phyloP scores from a whole-genome alignment of 2,888 invertebrate genomes.

The Nezara viridula region DNA sequence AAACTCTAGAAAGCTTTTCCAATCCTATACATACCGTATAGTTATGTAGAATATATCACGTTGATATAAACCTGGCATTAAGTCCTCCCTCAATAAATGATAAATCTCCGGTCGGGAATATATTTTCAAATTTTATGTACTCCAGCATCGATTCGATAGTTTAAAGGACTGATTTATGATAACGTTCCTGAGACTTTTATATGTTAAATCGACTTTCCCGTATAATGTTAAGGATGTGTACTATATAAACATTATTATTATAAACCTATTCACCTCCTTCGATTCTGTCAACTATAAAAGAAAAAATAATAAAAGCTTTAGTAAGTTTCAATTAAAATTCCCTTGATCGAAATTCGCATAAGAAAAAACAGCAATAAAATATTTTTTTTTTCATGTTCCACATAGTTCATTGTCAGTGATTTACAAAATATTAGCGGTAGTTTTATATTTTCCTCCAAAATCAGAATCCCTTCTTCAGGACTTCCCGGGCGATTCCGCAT shows the following conservation, averaged over 20 bases:
- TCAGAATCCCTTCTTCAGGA: neutral
- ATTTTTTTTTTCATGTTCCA: too few species aligned
- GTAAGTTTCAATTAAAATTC: too few species aligned
- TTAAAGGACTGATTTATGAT: neutral
- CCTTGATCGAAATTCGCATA: too few species aligned
- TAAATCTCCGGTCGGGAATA: neutral
- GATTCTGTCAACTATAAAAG: too few species aligned
- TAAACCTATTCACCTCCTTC: too few species aligned
- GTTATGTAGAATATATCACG: conserved; percentile 22
- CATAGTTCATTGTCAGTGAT: too few species aligned
- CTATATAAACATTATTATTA: too few species aligned
- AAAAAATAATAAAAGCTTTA: too few species aligned
- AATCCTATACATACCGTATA: neutral
- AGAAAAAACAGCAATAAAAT: too few species aligned
- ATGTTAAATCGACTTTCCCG: neutral
- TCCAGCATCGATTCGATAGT: neutral
- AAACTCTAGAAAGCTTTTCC: neutral
- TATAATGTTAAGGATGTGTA: too few species aligned
- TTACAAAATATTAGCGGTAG: too few species aligned
- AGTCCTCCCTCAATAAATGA: conserved; percentile 24
- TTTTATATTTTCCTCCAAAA: too few species aligned
- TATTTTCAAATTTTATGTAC: conserved; percentile 24
- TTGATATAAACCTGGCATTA: conserved; percentile 33
- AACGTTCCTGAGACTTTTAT: neutral
- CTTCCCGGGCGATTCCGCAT: neutral